Conservation (phyloP, 2,888 invertebrate species). For the Rhaphigaster nebulosa region DNA sequence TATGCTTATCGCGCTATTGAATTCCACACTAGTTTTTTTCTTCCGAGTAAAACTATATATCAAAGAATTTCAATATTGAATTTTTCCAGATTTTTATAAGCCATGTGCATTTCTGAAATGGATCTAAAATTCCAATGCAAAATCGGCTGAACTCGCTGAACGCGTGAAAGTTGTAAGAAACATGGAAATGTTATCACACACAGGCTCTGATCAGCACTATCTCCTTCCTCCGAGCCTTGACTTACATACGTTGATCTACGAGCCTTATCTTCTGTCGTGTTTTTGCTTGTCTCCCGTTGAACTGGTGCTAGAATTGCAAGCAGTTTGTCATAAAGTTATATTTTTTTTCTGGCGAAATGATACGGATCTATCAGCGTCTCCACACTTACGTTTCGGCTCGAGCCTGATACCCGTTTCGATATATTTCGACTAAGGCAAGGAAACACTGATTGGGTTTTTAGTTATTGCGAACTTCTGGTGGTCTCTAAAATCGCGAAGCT, state of each 20-base stretch:
- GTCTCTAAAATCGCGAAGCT: too few relatives aligned
- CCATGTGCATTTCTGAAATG: not conserved
- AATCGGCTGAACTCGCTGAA: not conserved
- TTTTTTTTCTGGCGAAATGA: not conserved
- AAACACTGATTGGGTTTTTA: too few relatives aligned
- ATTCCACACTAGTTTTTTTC: not conserved
- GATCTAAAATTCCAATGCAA: not conserved
- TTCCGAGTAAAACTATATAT: too few relatives aligned
- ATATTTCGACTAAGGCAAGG: too few relatives aligned
- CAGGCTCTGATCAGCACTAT: not conserved
- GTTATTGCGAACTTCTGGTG: too few relatives aligned
- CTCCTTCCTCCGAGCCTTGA: slow-evolving; percentile 28
- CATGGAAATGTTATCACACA: not conserved
- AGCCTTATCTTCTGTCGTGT: not conserved
- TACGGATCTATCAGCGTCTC: not conserved
- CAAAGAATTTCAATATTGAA: not conserved
- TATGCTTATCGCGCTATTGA: too few relatives aligned
- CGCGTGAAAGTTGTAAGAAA: not conserved
- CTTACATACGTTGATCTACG: slow-evolving; percentile 29
- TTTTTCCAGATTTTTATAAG: not conserved
- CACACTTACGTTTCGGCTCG: not conserved
- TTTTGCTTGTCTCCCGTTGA: slow-evolving; percentile 34
- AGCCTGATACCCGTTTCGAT: too few relatives aligned
- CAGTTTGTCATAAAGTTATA: not conserved
- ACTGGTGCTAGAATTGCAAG: not conserved